Evolutionary conservation across 2,797 vertebrate genomes (phyloP).

Genomic region (Schizothorax lantsangensis): DNA sequence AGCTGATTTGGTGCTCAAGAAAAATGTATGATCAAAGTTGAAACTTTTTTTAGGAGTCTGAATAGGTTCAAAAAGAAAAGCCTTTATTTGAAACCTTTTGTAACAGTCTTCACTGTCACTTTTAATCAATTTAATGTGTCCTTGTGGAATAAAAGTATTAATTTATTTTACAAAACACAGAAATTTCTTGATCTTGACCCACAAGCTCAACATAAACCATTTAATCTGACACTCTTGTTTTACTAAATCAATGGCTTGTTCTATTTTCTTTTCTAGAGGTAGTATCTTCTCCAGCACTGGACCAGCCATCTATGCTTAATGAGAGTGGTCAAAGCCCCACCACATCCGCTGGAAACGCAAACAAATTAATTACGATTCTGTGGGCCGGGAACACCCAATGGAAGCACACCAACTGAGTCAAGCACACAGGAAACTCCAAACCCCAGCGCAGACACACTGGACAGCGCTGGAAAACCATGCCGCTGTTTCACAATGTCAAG

Average conservation of each 20-base stretch:
- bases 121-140: not conserved
- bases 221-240: not conserved
- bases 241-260: slow-evolving; percentile 28
- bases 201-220: not conserved
- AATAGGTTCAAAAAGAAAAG: not conserved
- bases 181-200: not conserved
- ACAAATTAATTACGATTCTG: slow-evolving; percentile 66
- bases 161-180: too few relatives aligned
- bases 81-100: not conserved
- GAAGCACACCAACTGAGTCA: slow-evolving; percentile 50
- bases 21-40: too few relatives aligned
- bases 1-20: too few relatives aligned
- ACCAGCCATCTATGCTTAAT: slow-evolving; percentile 51
- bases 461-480: not conserved
- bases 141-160: not conserved
- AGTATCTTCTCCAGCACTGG: slow-evolving; percentile 58
- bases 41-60: too few relatives aligned
- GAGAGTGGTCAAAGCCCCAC: slow-evolving; percentile 54
- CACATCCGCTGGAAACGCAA: slow-evolving; percentile 68
- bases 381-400: slow-evolving; percentile 62
- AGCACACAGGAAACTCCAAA: slow-evolving; percentile 50
- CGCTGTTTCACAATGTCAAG: slow-evolving; percentile 38
- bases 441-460: not conserved
- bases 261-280: slow-evolving; percentile 45
- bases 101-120: not conserved